Evolutionary conservation across 2,113 vertebrate species (phyloP), one percentile per base, ranked within the genome.

Genomic region (Cyprinodon tularosa): DNA sequence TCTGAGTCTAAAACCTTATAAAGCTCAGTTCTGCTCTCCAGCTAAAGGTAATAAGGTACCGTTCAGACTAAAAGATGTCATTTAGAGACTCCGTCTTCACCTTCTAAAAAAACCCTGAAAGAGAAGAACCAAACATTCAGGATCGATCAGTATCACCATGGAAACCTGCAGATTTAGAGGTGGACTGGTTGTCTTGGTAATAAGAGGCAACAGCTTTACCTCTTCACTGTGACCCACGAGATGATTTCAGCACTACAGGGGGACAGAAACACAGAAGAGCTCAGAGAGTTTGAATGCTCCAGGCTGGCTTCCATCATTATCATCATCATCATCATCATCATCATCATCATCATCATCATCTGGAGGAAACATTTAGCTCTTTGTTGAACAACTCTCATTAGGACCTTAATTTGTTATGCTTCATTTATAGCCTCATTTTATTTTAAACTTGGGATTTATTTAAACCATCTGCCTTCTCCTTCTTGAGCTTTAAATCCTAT

Each of bases 111-210:
- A 61, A 67, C 59, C 14, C 22, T 22, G 29, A 53, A 15, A 53
- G 50, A 4, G 10, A 57, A n/a, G 50, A 57, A 57, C 50, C 50
- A 57, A 4, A 14, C 50, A 60, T 12, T n/a, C 15, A 17, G 29
- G 9, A 50, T 37, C 8, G 64, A 60, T 74, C 36, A 22, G 20
- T 14, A n/a, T n/a, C 57, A 12, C 65, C 57, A 62, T 60, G 72
- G 72, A 66, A 47, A 67, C 73, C 73, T 17, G 4, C 11, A 15
- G 65, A 48, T 68, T 44, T 20, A 38, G 42, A 61, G 22, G 44
- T 0, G 57, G 12, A 48, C 65, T 13, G 40, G 65, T 48, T 68
- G 65, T 57, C 45, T 12, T 68, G 64, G 73, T 61, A 40, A 67
- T 47, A 29, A 60, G 53, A 47, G 2, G 0, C 10, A 45, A 0